These are phyloP conservation scores for Rhinogobio ventralis DNA, from an alignment of 2,797 vertebrate species.

Conservation along the genomic window DNA sequence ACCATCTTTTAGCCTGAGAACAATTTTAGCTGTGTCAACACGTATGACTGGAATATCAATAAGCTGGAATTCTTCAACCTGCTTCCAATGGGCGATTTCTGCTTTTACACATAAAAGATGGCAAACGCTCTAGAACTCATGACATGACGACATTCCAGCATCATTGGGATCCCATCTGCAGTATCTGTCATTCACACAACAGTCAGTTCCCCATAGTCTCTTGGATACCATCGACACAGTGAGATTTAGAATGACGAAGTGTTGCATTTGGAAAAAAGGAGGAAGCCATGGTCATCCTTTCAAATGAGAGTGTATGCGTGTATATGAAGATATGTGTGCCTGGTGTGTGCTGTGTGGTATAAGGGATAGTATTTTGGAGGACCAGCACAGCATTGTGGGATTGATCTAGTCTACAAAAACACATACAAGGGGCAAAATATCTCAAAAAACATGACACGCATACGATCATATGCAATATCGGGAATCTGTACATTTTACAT, in stretches of 20 bases:
- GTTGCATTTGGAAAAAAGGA: constrained; percentile 79
- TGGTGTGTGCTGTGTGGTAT: constrained; percentile 59
- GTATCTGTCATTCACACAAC: constrained; percentile 31
- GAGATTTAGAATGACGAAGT: constrained; percentile 80
- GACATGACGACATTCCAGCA: constrained; percentile 1
- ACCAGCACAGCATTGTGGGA: constrained; percentile 53
- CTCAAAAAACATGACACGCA: constrained; percentile 79
- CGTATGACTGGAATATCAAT: neutral
- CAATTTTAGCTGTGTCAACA: constrained; percentile 27
- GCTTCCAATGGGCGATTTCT: neutral
- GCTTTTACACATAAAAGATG: neutral
- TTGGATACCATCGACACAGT: constrained; percentile 74
- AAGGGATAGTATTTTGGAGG: constrained; percentile 59
- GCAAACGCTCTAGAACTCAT: neutral
- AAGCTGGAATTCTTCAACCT: constrained; percentile 12
- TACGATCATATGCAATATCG: constrained; percentile 92
- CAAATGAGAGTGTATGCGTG: constrained; percentile 61
- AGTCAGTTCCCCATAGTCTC: constrained; percentile 45
- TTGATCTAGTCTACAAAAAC: constrained; percentile 85
- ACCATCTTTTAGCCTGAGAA: constrained; percentile 44
- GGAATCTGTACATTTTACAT: constrained; percentile 99
- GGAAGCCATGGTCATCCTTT: constrained; percentile 78
- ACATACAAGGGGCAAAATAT: constrained; percentile 83
- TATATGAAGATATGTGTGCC: constrained; percentile 22
- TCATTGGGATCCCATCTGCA: constrained; percentile 29